Percentiles rank a stretch among this genome's conserved stretches.
These are phyloP conservation scores for Parnassius mnemosyne DNA, from an alignment of 2,888 invertebrate genomes.

Conservation along the genomic window DNA sequence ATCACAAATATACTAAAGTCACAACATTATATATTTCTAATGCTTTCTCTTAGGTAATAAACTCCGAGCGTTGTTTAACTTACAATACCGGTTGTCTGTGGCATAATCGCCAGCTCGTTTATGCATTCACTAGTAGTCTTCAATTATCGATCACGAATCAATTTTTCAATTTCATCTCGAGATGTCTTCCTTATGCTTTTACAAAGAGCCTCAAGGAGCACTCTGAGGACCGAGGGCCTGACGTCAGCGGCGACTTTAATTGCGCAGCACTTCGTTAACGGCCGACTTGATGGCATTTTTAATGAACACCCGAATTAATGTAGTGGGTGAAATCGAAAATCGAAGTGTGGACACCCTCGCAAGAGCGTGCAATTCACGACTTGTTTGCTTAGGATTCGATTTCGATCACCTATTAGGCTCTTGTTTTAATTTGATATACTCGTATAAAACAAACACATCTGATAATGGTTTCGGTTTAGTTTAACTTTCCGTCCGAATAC, in stretches of 20 bases:
- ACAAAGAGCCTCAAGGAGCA: constrained; percentile 58
- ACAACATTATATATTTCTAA: no score
- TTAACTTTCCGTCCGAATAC: not conserved
- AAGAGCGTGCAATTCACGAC: constrained; percentile 48
- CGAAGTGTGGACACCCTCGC: constrained; percentile 64
- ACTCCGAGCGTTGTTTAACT: not conserved
- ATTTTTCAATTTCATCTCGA: constrained; percentile 71
- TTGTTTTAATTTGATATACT: constrained; percentile 33
- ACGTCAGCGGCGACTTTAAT: constrained; percentile 79
- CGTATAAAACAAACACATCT: constrained; percentile 1
- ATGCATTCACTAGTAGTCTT: constrained; percentile 26
- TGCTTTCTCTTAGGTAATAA: no score
- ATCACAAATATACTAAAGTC: no score
- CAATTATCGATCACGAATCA: constrained; percentile 59
- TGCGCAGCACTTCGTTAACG: constrained; percentile 79
- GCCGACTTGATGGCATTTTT: constrained; percentile 79
- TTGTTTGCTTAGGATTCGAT: constrained; percentile 75
- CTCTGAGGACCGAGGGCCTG: constrained; percentile 56
- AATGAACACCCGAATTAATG: constrained; percentile 80
- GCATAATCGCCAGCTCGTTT: constrained; percentile 13
- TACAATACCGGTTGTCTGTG: not conserved
- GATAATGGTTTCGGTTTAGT: not conserved
- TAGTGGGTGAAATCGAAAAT: constrained; percentile 77
- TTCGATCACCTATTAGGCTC: constrained; percentile 48
- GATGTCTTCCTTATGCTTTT: constrained; percentile 58